A percentile compares a stretch with the other conserved stretches of the same genome.
Evolutionary conservation across 2,888 invertebrate species (phyloP).

Genomic region (Plagodis dolabraria): DNA sequence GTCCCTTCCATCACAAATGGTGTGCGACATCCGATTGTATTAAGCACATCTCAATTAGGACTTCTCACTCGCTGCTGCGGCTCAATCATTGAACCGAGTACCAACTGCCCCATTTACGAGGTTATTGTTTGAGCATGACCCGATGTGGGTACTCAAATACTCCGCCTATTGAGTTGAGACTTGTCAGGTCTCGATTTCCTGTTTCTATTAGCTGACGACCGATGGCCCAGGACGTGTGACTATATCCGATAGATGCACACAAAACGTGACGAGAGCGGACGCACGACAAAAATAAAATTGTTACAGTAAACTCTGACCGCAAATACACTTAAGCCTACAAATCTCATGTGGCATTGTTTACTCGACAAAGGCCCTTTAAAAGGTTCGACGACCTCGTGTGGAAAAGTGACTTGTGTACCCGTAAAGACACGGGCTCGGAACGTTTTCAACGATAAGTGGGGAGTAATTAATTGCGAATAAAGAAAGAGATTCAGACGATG

Average conservation of each 20-base stretch:
- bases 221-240: conserved; percentile 34
- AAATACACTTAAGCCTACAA: conserved; percentile 55
- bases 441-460: conserved; percentile 49
- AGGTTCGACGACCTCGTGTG: conserved; percentile 64
- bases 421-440: conserved; percentile 42
- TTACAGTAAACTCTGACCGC: conserved; percentile 52
- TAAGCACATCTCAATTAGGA: conserved; percentile 64
- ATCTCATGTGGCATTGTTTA: conserved; percentile 61
- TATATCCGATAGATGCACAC: conserved; percentile 36
- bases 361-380: conserved; percentile 61
- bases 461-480: conserved; percentile 55
- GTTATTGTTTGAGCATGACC: conserved; percentile 64
- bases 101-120: conserved; percentile 66
- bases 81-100: conserved; percentile 55
- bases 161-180: conserved; percentile 52
- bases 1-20: conserved; percentile 51
- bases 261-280: conserved; percentile 27
- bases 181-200: conserved; percentile 59
- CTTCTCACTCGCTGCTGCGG: conserved; percentile 51
- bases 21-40: conserved; percentile 65
- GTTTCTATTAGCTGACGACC: conserved; percentile 49
- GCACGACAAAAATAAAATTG: conserved; percentile 43
- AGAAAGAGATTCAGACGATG: conserved; percentile 60
- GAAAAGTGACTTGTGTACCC: conserved; percentile 53
- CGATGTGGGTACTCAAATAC: conserved; percentile 50